These are phyloP conservation scores for Condylura cristata DNA, from an alignment of 2,113 vertebrate species.

Conservation along the genomic window DNA sequence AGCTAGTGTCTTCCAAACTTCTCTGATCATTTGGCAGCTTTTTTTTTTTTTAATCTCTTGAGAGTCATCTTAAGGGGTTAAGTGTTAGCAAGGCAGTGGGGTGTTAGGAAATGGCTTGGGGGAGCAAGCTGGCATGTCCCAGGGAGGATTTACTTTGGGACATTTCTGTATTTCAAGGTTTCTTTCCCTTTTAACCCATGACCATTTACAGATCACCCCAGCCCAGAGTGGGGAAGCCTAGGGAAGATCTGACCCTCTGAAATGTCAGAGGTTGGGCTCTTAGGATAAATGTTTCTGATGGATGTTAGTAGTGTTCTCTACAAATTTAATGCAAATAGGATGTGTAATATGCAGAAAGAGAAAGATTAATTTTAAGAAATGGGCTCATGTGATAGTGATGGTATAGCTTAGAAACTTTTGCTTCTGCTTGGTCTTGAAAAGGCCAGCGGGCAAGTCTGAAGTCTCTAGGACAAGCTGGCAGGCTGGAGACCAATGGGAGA, in stretches of 20 bases:
- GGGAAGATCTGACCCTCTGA: background rate
- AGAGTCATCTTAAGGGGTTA: background rate
- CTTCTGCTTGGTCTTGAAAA: background rate
- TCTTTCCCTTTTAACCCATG: background rate
- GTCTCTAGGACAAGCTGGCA: background rate
- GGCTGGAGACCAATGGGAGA: background rate
- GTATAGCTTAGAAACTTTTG: background rate
- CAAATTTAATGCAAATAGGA: background rate
- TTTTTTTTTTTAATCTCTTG: background rate
- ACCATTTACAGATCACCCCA: background rate
- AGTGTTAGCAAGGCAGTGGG: background rate
- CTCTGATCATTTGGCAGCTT: background rate
- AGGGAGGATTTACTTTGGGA: background rate
- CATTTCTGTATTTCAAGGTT: background rate
- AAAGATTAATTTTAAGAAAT: background rate
- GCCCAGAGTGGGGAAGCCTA: fast-evolving
- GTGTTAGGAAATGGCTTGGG: background rate
- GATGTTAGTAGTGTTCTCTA: background rate
- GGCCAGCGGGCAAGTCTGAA: background rate
- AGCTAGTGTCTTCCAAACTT: background rate
- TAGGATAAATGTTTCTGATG: background rate
- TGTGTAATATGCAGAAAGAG: background rate
- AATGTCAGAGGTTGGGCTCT: background rate
- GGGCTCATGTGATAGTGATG: background rate
- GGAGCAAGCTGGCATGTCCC: background rate